A percentile compares a stretch with the other conserved stretches of the same genome.
phyloP scores from a whole-genome alignment of 1,140 invertebrate species.

The Campoletis sonorensis region DNA sequence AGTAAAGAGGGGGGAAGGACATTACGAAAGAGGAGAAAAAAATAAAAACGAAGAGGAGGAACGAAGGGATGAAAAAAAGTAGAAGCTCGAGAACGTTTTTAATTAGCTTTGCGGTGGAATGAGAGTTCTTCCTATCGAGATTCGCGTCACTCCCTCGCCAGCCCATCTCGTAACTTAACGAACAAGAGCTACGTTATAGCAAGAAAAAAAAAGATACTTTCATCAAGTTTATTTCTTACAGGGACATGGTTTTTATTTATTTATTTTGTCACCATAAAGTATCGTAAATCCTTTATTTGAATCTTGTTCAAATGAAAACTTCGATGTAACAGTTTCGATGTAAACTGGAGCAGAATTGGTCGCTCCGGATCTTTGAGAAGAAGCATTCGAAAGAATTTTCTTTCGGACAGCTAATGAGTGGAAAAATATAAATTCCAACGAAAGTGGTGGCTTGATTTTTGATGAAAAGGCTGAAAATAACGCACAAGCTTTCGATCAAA shows the following conservation, averaged over 20 bases:
- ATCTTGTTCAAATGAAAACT: not conserved
- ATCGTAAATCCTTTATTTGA: not conserved
- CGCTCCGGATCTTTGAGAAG: not conserved
- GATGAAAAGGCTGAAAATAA: not conserved
- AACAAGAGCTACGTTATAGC: constrained; percentile 50
- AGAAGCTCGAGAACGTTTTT: constrained; percentile 50
- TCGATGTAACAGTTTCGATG: not conserved
- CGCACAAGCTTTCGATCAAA: not conserved
- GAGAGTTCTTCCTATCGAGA: constrained; percentile 43
- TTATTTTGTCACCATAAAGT: not conserved
- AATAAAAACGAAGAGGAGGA: not conserved
- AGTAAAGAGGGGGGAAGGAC: constrained; percentile 34
- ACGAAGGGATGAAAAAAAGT: constrained; percentile 24
- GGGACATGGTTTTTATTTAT: constrained; percentile 8
- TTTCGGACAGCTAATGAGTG: not conserved
- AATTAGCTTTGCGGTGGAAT: constrained; percentile 58
- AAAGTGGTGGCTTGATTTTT: constrained; percentile 51
- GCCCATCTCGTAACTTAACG: constrained; percentile 50
- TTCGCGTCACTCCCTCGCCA: constrained; percentile 7
- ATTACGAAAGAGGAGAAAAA: not conserved
- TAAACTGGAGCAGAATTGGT: not conserved
- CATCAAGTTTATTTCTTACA: constrained; percentile 14
- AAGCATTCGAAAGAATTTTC: constrained; percentile 16
- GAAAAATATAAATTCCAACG: constrained; percentile 70
- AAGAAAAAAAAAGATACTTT: constrained; percentile 36